A percentile compares a stretch with the other conserved stretches of the same genome.
Conservation (phyloP, 1,140 invertebrate genomes). For the Camponotus pennsylvanicus region DNA sequence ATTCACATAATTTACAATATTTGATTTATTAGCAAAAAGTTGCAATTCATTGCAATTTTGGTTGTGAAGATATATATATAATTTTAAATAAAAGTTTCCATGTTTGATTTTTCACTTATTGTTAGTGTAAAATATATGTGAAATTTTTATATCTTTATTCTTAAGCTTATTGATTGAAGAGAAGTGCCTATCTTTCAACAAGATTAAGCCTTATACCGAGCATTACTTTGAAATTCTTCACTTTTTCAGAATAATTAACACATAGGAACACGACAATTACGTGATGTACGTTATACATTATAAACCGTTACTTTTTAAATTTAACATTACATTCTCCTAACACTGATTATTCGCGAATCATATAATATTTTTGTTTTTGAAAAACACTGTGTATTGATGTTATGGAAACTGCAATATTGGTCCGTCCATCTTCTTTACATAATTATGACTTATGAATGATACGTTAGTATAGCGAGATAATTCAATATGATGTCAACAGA, state of each 20-base stretch:
- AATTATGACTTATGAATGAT: constrained; percentile 26
- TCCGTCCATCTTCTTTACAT: constrained; percentile 67
- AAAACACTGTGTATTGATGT: constrained; percentile 49
- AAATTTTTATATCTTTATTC: constrained; percentile 4
- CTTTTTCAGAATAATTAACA: constrained; percentile 33
- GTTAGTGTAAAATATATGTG: constrained; percentile 34
- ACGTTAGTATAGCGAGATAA: not conserved
- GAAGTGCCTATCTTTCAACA: constrained; percentile 35
- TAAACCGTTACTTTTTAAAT: constrained; percentile 30
- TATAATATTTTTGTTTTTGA: constrained; percentile 8
- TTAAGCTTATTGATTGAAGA: constrained; percentile 47
- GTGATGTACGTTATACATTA: constrained; percentile 45
- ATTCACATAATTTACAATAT: constrained; percentile 1
- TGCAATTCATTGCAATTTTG: not conserved
- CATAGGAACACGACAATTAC: constrained; percentile 60
- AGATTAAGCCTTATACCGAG: not conserved
- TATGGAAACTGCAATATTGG: constrained; percentile 68
- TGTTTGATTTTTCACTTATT: too few relatives aligned
- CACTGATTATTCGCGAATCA: constrained; percentile 6
- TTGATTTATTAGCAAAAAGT: constrained; percentile 31
- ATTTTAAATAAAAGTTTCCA: not conserved
- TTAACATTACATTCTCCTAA: constrained; percentile 22
- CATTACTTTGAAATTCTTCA: constrained; percentile 4
- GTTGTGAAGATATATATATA: not conserved
- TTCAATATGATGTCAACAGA: not conserved